Percentiles rank a stretch among this genome's conserved stretches.
Conservation (phyloP, 2,888 invertebrate genomes). For the Caenorhabditis panamensis region DNA sequence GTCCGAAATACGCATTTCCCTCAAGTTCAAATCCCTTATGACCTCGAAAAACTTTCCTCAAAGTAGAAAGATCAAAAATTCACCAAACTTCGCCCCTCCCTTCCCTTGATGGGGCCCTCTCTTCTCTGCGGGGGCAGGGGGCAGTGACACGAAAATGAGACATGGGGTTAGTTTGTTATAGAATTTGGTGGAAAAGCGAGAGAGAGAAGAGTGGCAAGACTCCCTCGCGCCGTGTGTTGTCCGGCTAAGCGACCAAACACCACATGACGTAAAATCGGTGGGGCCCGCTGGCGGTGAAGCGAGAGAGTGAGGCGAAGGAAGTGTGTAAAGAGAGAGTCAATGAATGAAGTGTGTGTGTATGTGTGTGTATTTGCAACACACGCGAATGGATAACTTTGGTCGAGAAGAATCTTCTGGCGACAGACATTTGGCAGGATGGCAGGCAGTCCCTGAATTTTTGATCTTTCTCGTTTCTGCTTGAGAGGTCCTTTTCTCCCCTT, state of each 20-base stretch:
- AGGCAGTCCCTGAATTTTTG: conserved; percentile 37
- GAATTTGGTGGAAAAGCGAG: conserved; percentile 37
- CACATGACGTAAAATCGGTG: conserved; percentile 56
- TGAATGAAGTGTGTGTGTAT: conserved; percentile 34
- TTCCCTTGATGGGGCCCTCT: background rate
- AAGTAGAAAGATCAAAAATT: background rate
- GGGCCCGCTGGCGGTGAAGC: background rate
- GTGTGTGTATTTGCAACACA: conserved; percentile 53
- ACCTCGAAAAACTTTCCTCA: no score
- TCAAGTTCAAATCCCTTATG: no score
- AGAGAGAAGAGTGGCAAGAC: background rate
- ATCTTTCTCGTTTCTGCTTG: background rate
- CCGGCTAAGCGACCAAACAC: conserved; percentile 59
- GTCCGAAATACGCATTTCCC: no score
- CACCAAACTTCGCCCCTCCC: background rate
- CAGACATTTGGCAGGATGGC: conserved; percentile 29
- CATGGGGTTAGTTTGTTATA: conserved; percentile 59
- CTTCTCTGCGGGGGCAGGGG: background rate
- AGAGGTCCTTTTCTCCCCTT: no score
- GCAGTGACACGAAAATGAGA: conserved; percentile 32
- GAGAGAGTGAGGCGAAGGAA: conserved; percentile 7
- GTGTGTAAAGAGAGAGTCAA: conserved; percentile 32
- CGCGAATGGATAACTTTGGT: conserved; percentile 18
- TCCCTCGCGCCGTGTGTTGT: conserved; percentile 21
- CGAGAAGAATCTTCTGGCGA: conserved; percentile 11